These are phyloP conservation scores for Ptilorrhoa leucosticta DNA, from an alignment of 2,113 vertebrate genomes.

Conservation along the genomic window DNA sequence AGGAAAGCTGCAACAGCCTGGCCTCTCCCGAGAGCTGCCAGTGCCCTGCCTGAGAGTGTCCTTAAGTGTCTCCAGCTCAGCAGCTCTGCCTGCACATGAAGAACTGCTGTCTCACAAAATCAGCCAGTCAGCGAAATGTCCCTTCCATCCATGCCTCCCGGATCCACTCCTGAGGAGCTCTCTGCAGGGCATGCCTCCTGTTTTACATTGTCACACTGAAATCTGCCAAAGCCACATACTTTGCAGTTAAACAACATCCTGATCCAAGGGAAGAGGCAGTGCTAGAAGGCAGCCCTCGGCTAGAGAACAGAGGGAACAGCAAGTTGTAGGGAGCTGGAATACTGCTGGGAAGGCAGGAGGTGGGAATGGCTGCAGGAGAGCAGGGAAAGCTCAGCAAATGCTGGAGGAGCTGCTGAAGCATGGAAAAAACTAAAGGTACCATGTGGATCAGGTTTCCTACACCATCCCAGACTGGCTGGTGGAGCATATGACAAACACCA, in stretches of 20 bases:
- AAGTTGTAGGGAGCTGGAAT: neutral
- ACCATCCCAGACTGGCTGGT: neutral
- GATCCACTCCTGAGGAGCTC: neutral
- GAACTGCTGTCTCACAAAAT: neutral
- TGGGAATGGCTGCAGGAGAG: neutral
- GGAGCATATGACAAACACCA: neutral
- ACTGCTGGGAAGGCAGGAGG: neutral
- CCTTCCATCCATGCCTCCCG: neutral
- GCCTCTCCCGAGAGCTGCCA: neutral
- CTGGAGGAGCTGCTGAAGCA: neutral
- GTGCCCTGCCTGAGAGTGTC: neutral
- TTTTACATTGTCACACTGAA: neutral
- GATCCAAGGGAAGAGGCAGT: neutral
- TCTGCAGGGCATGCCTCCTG: accelerated
- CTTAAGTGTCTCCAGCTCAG: neutral
- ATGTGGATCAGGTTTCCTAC: neutral
- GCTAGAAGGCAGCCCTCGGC: neutral
- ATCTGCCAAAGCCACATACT: neutral
- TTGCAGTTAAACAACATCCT: neutral
- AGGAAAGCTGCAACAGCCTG: neutral
- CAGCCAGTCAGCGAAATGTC: neutral
- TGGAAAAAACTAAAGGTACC: neutral
- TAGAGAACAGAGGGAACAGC: neutral
- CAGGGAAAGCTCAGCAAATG: constrained; percentile 7
- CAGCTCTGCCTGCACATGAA: neutral